Evolutionary conservation across 2,888 invertebrate genomes (phyloP).

Genomic region (Ophion ellenae): DNA sequence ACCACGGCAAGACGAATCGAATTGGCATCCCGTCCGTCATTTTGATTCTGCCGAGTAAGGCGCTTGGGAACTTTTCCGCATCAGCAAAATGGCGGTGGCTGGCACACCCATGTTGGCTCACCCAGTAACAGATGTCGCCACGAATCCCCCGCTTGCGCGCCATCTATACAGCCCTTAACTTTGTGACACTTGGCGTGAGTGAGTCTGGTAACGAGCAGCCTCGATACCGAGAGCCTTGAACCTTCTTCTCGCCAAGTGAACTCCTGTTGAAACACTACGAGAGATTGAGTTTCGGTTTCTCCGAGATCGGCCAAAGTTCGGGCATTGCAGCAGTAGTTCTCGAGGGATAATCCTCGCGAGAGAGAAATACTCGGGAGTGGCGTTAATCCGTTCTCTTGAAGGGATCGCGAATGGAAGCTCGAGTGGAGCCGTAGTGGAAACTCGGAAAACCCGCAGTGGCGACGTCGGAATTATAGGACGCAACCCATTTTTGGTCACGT

Average conservation of each 20-base stretch:
- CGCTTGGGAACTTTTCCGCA: no score
- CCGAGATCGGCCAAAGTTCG: constrained; percentile 26
- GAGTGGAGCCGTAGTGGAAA: constrained; percentile 7
- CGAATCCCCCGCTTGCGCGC: no score
- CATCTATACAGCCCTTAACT: no score
- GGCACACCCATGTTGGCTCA: no score
- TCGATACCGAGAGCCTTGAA: not conserved
- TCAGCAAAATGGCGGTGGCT: no score
- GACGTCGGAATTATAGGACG: not conserved
- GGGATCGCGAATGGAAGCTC: constrained; percentile 23
- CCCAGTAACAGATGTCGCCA: no score
- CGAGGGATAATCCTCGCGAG: constrained; percentile 32
- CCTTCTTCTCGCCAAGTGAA: constrained; percentile 18
- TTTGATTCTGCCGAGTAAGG: no score
- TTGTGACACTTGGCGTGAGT: no score
- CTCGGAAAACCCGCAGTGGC: not conserved
- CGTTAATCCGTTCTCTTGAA: constrained; percentile 46
- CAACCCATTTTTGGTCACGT: not conserved
- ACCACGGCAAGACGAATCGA: no score
- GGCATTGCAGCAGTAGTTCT: constrained; percentile 18
- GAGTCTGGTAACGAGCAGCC: not conserved
- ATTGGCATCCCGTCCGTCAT: no score
- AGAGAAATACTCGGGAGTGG: constrained; percentile 31
- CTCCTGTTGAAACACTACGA: not conserved
- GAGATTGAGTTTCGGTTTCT: constrained; percentile 36